Base-by-base conservation (phyloP, 2,888 invertebrate species). In the Tenthredo amoena region DNA sequence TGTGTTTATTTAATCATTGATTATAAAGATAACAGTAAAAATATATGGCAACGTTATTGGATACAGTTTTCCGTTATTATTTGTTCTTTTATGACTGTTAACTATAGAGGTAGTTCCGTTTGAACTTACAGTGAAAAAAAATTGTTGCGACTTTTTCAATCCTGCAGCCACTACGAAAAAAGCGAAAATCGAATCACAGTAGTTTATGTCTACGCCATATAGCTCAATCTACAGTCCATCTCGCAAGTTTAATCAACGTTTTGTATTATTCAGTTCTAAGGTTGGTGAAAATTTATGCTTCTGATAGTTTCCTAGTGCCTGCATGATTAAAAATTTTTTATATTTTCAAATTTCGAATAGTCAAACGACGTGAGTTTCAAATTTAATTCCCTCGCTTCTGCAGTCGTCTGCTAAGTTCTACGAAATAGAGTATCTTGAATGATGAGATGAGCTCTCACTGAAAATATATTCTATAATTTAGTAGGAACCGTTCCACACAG, bases 1-100 rank as follows among this genome's bases (percentile, higher is more conserved):
- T 79, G 58, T 79, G 34, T 79, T 79, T 58, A 47, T 76, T 40
- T 76, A 76, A 26, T 76, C 10, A 76, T 76, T 76, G 5, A 47
- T 43, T 40, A 26, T 21, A 47, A 47, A n/a, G 18, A 15, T 9
- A 7, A 71, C 3, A 37, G 34, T 71, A 1, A 71, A 71, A 71
- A n/a, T 18, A 71, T 71, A 71, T 26, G 26, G 31, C n/a, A 34
- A 37, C 37, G 37, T 37, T 37, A 71, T 21, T 34, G 4, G 5
- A 18, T 18, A 18, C 4, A 26, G 26, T 34, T 37, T 37, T 15
- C 50, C 50, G 26, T 65, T 65, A 65, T 31, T 65, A 50, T 18
- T 68, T 68, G 26, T 21, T 68, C 31, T 68, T 65, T 1, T 65
- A 31, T 47, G 47, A 47, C 10, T 68, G 34, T 26, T 34, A 15